Evolutionary conservation across 2,888 invertebrate genomes (phyloP).

Genomic region (Laothoe populi): DNA sequence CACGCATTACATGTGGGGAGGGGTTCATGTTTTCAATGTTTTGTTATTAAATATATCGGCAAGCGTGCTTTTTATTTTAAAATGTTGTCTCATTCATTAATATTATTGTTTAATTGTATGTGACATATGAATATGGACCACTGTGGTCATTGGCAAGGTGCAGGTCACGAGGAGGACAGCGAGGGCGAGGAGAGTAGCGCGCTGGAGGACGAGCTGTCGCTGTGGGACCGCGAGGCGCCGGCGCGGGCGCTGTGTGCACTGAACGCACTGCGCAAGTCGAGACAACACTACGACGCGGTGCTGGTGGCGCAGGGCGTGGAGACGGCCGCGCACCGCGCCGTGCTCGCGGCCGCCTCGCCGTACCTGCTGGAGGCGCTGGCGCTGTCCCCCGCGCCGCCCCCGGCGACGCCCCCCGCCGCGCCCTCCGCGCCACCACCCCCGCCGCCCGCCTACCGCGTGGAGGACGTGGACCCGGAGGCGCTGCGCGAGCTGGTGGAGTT

Average conservation of each 20-base stretch:
- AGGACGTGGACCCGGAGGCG: constrained; percentile 78
- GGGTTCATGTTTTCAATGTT: not conserved
- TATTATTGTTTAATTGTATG: no score
- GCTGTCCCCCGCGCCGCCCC: constrained; percentile 72
- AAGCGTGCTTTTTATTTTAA: no score
- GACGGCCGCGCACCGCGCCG: constrained; percentile 89
- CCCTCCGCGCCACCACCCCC: constrained; percentile 36
- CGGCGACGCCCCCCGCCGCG: constrained; percentile 50
- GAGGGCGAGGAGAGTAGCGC: constrained; percentile 55
- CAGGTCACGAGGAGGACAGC: constrained; percentile 44
- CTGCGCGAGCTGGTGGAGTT: constrained; percentile 91
- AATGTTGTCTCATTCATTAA: no score
- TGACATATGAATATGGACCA: no score
- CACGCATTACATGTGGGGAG: not conserved
- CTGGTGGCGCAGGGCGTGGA: constrained; percentile 88
- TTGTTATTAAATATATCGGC: not conserved
- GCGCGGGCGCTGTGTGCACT: constrained; percentile 87
- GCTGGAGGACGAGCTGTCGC: constrained; percentile 74
- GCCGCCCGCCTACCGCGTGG: constrained; percentile 49
- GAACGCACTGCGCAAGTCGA: constrained; percentile 92
- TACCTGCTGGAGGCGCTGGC: constrained; percentile 90
- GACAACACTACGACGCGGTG: constrained; percentile 94
- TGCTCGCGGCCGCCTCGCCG: constrained; percentile 91
- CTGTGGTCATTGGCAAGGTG: no score
- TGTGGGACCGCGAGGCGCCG: constrained; percentile 85